Evolutionary conservation across 2,888 invertebrate genomes (phyloP), one percentile per base, ranked within the genome.

Genomic region (Acrocyrtus sp.): DNA sequence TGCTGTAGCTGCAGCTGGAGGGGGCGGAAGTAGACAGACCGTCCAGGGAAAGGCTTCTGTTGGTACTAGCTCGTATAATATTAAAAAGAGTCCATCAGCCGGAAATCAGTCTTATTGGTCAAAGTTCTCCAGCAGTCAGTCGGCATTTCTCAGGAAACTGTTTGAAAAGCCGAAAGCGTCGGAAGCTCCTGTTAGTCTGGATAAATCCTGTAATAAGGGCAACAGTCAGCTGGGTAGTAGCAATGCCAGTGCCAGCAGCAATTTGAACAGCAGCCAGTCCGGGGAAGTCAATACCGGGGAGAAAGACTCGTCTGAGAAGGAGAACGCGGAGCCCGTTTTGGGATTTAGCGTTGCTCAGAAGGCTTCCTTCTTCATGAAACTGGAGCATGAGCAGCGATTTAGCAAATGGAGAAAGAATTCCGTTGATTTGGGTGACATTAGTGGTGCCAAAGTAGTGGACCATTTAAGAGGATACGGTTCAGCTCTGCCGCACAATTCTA

Each of bases 51-150:
- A 27, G 26, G 43, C 29, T 27, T 26, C 51, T 39, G 45, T 47
- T 15, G 41, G 17, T 15, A 56, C 34, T 24, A 50, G 48, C 8
- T 48, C 67, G 3, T 76, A 70, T 43, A 63, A 65, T 65, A 48
- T 81, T 2, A 81, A 79, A 62, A 81, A 81, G 74, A 77, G 78
- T 51, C 75, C 81, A n/a, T 79, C 79, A 10, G 74, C 77, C 8
- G 79, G 78, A 62, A 80, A 75, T 58, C 75, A 77, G 41, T 80
- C 78, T 15, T 78, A 78, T 73, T 80, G 79, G 77, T 77, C 78
- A 1, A 75, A 75, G 47, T 72, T 80, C 41, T 76, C 79, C 2
- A 72, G 54, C 24, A 76, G 66, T 65, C 79, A 79, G 29, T 77
- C 80, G 3, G 72, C 78, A 1, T 80, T 80, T 56, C 50, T 80